phyloP scores from a whole-genome alignment of 1,140 invertebrate genomes.

The Choristoneura fumiferana region DNA sequence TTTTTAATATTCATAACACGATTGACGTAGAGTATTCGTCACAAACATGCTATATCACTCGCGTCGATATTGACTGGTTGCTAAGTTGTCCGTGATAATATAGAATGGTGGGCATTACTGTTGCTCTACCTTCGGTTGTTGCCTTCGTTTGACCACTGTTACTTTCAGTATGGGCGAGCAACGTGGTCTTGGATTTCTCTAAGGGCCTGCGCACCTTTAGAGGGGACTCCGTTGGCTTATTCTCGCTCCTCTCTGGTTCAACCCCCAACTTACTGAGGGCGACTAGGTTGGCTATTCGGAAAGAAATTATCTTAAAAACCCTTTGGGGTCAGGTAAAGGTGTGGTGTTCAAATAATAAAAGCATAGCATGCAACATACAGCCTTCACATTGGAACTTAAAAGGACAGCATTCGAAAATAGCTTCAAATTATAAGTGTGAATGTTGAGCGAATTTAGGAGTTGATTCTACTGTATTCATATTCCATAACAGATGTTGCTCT shows the following conservation, averaged over 20 bases:
- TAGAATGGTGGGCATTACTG: conserved; percentile 26
- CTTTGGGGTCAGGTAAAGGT: conserved; percentile 13
- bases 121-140: conserved; percentile 68
- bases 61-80: no score
- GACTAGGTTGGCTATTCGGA: conserved; percentile 72
- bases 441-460: neutral
- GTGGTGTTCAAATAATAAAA: conserved; percentile 35
- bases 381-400: conserved; percentile 30
- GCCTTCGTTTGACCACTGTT: conserved; percentile 73
- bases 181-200: conserved; percentile 74
- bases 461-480: neutral
- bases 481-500: no score
- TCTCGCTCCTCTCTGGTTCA: conserved; percentile 66
- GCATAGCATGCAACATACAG: conserved; percentile 63
- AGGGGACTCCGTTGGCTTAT: conserved; percentile 68
- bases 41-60: no score
- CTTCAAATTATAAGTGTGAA: conserved; percentile 4
- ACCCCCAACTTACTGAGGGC: conserved; percentile 75
- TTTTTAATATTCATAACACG: no score
- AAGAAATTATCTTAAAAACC: conserved; percentile 39
- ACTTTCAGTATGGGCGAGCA: conserved; percentile 71
- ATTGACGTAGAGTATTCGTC: no score
- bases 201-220: conserved; percentile 64
- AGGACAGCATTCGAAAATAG: conserved; percentile 7
- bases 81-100: conserved; percentile 1